A percentile compares a stretch with the other conserved stretches of the same genome.
Conservation (phyloP, 2,888 invertebrate species). For the Panzeria rudis region DNA sequence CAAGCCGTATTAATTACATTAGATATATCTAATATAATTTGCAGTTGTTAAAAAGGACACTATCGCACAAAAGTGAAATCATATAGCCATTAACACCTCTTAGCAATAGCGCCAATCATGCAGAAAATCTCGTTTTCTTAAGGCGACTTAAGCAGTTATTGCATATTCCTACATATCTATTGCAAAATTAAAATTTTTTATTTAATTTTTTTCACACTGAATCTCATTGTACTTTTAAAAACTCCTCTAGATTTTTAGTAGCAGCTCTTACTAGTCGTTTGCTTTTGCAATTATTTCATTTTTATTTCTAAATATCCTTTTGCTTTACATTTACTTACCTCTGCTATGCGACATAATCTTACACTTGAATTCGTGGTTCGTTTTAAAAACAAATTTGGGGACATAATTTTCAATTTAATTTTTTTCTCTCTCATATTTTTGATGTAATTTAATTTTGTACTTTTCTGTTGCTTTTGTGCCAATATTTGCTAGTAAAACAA, state of each 20-base stretch:
- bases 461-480: not conserved
- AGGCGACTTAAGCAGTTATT: too few species aligned
- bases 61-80: too few species aligned
- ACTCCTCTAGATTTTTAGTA: not conserved
- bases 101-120: too few species aligned
- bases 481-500: not conserved
- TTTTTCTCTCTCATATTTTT: slow-evolving; percentile 11
- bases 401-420: slow-evolving; percentile 18
- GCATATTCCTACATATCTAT: too few species aligned
- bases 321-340: slow-evolving; percentile 23
- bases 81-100: too few species aligned
- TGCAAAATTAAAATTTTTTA: too few species aligned
- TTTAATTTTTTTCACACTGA: too few species aligned
- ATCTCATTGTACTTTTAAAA: too few species aligned
- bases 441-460: slow-evolving; percentile 25
- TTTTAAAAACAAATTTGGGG: slow-evolving; percentile 31
- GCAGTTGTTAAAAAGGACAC: too few species aligned
- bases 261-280: not conserved
- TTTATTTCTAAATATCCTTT: not conserved
- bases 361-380: slow-evolving; percentile 12
- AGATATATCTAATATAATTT: too few species aligned
- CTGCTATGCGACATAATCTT: slow-evolving; percentile 35
- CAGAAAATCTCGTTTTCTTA: too few species aligned
- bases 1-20: too few species aligned
- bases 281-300: not conserved